These are phyloP conservation scores for Fulmarus glacialis DNA, from an alignment of 2,113 vertebrate species.

Conservation along the genomic window DNA sequence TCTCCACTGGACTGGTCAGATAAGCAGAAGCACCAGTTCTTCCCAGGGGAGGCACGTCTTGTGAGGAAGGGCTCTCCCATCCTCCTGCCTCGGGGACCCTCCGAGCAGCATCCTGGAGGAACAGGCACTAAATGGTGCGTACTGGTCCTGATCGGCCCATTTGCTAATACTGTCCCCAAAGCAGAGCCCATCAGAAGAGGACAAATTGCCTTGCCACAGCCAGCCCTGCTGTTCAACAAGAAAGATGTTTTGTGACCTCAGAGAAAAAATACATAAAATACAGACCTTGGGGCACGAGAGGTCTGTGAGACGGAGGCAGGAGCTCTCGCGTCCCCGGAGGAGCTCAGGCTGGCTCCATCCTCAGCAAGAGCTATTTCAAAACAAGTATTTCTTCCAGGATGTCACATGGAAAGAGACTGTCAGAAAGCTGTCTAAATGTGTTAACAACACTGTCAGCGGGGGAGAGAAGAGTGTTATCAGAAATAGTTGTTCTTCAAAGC, in stretches of 20 bases:
- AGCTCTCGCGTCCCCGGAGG: not conserved
- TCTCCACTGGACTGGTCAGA: not conserved
- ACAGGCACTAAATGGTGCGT: not conserved
- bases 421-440: conserved; percentile 15
- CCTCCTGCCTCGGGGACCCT: not conserved
- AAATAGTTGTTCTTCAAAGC: conserved; percentile 44
- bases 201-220: not conserved
- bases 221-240: not conserved
- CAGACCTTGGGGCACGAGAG: not conserved
- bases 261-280: not conserved
- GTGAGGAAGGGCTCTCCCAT: not conserved
- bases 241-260: not conserved
- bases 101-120: not conserved
- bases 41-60: fast-evolving
- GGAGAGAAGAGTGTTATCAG: conserved; percentile 4
- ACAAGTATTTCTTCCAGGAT: not conserved
- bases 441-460: conserved; percentile 50
- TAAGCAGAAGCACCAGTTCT: not conserved
- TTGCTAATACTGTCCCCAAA: not conserved
- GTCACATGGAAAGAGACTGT: not conserved
- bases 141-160: fast-evolving
- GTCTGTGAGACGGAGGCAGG: not conserved
- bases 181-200: not conserved
- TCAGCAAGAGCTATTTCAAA: not conserved
- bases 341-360: not conserved